Evolutionary conservation across 1,140 invertebrate genomes (phyloP).

Genomic region (Atta cephalotes): DNA sequence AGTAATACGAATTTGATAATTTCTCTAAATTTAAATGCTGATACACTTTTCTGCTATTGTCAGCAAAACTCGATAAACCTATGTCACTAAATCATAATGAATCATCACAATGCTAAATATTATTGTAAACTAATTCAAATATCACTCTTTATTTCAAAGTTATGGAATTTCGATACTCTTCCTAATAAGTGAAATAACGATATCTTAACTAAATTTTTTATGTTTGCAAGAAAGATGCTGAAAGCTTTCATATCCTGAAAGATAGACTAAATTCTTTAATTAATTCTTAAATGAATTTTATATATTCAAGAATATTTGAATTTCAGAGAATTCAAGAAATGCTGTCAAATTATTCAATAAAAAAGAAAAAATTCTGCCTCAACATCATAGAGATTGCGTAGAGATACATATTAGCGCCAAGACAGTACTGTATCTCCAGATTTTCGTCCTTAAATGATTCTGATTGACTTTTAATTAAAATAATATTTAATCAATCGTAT

Average conservation of each 20-base stretch:
- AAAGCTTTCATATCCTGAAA: slow-evolving; percentile 19
- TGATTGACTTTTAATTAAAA: neutral
- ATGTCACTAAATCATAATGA: slow-evolving; percentile 15
- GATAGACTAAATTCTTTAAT: slow-evolving; percentile 10
- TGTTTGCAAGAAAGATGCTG: slow-evolving; percentile 47
- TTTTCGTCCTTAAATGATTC: slow-evolving; percentile 2
- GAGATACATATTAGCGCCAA: neutral
- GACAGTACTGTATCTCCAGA: too few species aligned
- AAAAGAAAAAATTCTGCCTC: slow-evolving; percentile 36
- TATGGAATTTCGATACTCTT: slow-evolving; percentile 38
- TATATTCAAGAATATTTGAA: slow-evolving; percentile 34
- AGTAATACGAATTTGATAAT: slow-evolving; percentile 31
- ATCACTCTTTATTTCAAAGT: slow-evolving; percentile 41
- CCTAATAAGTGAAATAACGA: slow-evolving; percentile 51
- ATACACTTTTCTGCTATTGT: neutral
- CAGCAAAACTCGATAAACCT: slow-evolving; percentile 27
- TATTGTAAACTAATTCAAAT: slow-evolving; percentile 39
- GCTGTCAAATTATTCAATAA: slow-evolving; percentile 31
- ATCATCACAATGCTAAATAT: neutral
- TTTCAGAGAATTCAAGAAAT: neutral
- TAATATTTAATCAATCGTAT: neutral
- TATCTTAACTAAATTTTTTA: slow-evolving; percentile 47
- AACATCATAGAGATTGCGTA: slow-evolving; percentile 14
- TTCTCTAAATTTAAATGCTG: slow-evolving; percentile 59
- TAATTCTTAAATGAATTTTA: slow-evolving; percentile 17